Evolutionary conservation across 23 tunicate species (phyloP), one percentile per base, ranked within the genome.

Genomic region (Ascidia mentula): DNA sequence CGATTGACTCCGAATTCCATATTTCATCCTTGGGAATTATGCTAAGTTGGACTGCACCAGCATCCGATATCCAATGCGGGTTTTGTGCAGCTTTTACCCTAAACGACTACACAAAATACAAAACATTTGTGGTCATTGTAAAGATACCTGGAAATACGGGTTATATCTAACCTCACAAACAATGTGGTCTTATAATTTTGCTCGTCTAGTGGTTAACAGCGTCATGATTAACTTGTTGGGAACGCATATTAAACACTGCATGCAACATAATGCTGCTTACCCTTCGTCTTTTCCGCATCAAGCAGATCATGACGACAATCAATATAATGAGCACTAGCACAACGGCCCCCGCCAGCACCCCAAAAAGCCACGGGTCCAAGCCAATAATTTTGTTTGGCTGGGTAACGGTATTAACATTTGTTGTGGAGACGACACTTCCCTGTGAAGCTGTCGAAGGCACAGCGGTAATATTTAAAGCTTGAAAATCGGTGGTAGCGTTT

Each of bases 1-100:
- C 65, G 13, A 53, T 53, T 9, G 65, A 53, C 24, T 53, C 65
- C 7, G 65, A 42, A 9, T 42, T 42, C 53, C 53, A 53, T 53
- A 28, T 9, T 9, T 53, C 65, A 3, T 53, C 65, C 13, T 53
- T 53, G 2, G 65, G 28, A 3, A 53, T 53, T 5, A 53, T 53
- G 65, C 24, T 53, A 20, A 53, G 24, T 28, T 53, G 65, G 2
- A 53, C n/a, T n/a, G n/a, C 65, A 9, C 65, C 65, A 28, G 28
- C 65, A 28, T 53, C 65, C 24, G 65, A 53, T 53, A 53, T 53
- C 65, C 65, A 53, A 9, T 53, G 65, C 65, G 65, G 65, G 13
- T 53, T 53, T 53, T 28, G 65, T 9, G 65, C n/a, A n/a, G n/a
- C n/a, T n/a, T n/a, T n/a, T n/a, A n/a, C n/a, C n/a, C n/a, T n/a